Base-by-base conservation (phyloP, 2,113 vertebrate genomes). In the Chinchilla lanigera region DNA sequence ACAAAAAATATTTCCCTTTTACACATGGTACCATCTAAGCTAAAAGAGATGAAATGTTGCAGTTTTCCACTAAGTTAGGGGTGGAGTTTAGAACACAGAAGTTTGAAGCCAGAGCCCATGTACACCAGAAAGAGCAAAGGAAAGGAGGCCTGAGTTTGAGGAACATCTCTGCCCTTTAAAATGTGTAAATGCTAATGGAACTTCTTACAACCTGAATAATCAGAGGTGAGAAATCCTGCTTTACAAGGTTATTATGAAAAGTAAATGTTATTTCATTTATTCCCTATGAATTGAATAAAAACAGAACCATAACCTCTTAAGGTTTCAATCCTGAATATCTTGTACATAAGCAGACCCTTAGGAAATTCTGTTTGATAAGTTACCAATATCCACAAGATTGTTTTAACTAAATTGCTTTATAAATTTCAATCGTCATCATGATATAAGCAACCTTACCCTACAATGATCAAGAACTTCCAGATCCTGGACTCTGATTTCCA, bases 341-440 rank as follows among this genome's bases (percentile, higher is more conserved):
- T 24, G 12, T 44, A 33, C 28, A 89, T 44, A 80, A 33, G 41
- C 33, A 92, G 52, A 80, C 33, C 7, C 35, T 85, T 58, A 71
- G 24, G 30, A 97, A 94, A 86, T 85, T 81, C n/a, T 80, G 1
- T 69, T 85, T 7, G n/a, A 50, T 65, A 71, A 94, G 86, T 90
- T 84, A 56, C 26, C 73, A 90, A 85, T 63, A 75, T 54, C 33
- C 2, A 52, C 38, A 16, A 16, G 77, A 8, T 95, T 71, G 10
- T 10, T 93, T 86, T 81, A 17, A 83, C 26, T 65, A 77, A 85
- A 86, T 91, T 44, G 94, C 35, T 81, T 38, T 50, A 61, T 0
- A 81, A 58, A 88, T 41, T 88, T 58, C 4, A 78, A 1, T 56
- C 58, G 22, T 82, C 77, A 75, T 88, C 33, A 60, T 54, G 65